Percentiles rank a stretch among this genome's conserved stretches.
Conservation (phyloP, 2,113 vertebrate genomes). For the Perccottus glenii region DNA sequence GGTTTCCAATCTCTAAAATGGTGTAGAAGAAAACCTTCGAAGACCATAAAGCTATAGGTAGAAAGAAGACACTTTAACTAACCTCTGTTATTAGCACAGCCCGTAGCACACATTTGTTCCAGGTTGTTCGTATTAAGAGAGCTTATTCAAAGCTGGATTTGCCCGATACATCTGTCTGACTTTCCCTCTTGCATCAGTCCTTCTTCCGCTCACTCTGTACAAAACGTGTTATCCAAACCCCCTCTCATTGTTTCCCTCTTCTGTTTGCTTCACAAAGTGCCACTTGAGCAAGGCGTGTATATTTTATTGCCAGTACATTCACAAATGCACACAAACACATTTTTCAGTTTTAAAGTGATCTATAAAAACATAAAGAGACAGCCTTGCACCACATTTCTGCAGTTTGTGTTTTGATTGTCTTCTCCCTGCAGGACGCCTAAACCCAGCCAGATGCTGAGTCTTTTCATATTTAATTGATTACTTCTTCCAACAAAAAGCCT, state of each 20-base stretch:
- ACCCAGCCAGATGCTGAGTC: constrained; percentile 31
- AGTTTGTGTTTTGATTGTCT: not conserved
- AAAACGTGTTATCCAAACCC: constrained; percentile 31
- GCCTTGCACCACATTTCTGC: not conserved
- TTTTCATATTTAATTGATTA: constrained; percentile 54
- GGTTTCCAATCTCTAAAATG: too few species aligned
- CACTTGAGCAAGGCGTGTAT: constrained; percentile 16
- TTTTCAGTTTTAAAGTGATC: constrained; percentile 18
- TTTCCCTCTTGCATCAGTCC: constrained; percentile 9
- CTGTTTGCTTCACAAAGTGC: constrained; percentile 36
- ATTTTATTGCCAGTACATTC: constrained; percentile 11
- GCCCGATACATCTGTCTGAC: constrained; percentile 15
- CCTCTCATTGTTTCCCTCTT: constrained; percentile 11
- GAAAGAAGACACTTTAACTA: too few species aligned
- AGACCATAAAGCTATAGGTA: too few species aligned
- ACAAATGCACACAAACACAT: not conserved
- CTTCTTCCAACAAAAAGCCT: constrained; percentile 20
- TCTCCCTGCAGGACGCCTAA: constrained; percentile 4
- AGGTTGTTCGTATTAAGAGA: too few species aligned
- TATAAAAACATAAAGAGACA: constrained; percentile 6
- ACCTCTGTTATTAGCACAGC: too few species aligned
- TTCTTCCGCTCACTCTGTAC: constrained; percentile 10
- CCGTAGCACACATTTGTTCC: too few species aligned
- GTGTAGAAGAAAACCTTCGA: too few species aligned
- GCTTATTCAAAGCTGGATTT: not conserved